Conservation (phyloP, 2,888 invertebrate species). For the Pegoplata infirma region DNA sequence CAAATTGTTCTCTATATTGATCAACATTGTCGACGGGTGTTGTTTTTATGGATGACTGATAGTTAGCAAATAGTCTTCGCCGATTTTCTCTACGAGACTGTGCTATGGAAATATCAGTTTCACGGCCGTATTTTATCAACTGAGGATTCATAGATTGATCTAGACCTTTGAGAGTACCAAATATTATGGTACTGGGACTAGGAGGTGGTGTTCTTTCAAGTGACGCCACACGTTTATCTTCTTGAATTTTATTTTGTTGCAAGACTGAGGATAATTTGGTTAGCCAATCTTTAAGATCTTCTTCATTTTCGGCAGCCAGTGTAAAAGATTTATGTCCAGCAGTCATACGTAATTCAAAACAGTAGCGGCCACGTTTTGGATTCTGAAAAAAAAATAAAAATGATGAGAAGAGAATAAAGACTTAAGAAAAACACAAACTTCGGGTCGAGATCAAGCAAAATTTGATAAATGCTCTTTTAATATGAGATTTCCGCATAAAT, state of each 20-base stretch:
- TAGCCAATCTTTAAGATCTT: constrained; percentile 90
- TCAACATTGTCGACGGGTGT: constrained; percentile 81
- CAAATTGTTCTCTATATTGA: constrained; percentile 92
- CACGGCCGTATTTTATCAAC: constrained; percentile 91
- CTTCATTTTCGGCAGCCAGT: constrained; percentile 91
- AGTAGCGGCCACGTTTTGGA: constrained; percentile 89
- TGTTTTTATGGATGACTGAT: constrained; percentile 78
- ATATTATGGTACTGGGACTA: constrained; percentile 82
- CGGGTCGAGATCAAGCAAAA: no score
- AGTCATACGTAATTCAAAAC: constrained; percentile 93
- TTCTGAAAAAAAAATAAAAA: constrained; percentile 80
- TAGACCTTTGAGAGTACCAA: constrained; percentile 90
- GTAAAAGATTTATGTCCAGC: constrained; percentile 91
- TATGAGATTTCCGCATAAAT: no score
- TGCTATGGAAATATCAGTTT: constrained; percentile 92
- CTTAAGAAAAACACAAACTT: no score
- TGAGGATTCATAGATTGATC: constrained; percentile 96
- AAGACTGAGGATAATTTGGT: constrained; percentile 89
- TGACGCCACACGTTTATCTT: constrained; percentile 85
- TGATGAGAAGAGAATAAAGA: no score
- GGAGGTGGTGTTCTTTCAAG: constrained; percentile 82
- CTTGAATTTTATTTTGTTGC: constrained; percentile 89
- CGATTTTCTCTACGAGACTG: constrained; percentile 89
- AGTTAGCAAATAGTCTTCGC: constrained; percentile 87
- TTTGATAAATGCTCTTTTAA: no score